Evolutionary conservation across 2,797 vertebrate genomes (phyloP).

Genomic region (Crenuchus spilurus): DNA sequence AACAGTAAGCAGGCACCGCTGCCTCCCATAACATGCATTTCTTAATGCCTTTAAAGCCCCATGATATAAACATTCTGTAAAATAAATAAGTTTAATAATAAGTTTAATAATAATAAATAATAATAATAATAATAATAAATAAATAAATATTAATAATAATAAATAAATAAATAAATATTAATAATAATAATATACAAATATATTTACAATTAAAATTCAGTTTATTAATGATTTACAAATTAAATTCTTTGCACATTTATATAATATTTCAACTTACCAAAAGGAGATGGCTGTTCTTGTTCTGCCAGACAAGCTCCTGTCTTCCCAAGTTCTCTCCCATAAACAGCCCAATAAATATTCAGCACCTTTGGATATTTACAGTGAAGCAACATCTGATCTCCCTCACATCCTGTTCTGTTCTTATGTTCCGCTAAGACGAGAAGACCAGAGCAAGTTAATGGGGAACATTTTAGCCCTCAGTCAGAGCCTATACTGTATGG

Average conservation of each 20-base stretch:
- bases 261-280: slow-evolving; percentile 84
- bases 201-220: too few species aligned
- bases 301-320: slow-evolving; percentile 76
- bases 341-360: slow-evolving; percentile 92
- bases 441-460: neutral
- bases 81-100: too few species aligned
- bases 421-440: slow-evolving; percentile 86
- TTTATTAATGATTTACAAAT: too few species aligned
- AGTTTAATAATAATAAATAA: neutral
- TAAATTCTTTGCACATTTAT: too few species aligned
- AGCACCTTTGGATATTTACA: slow-evolving; percentile 90
- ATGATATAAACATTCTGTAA: slow-evolving; percentile 90
- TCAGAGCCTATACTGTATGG: neutral
- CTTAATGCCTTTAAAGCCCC: slow-evolving; percentile 83
- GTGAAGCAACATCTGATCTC: slow-evolving; percentile 85
- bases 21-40: slow-evolving; percentile 87
- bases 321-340: slow-evolving; percentile 80
- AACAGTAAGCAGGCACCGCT: slow-evolving; percentile 85
- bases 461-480: neutral
- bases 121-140: neutral
- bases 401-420: slow-evolving; percentile 87
- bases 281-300: slow-evolving; percentile 73
- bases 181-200: too few species aligned
- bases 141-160: neutral
- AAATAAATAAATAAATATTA: neutral